A percentile compares a stretch with the other conserved stretches of the same genome.
Conservation (phyloP, 2,888 invertebrate species). For the Altica lythri region DNA sequence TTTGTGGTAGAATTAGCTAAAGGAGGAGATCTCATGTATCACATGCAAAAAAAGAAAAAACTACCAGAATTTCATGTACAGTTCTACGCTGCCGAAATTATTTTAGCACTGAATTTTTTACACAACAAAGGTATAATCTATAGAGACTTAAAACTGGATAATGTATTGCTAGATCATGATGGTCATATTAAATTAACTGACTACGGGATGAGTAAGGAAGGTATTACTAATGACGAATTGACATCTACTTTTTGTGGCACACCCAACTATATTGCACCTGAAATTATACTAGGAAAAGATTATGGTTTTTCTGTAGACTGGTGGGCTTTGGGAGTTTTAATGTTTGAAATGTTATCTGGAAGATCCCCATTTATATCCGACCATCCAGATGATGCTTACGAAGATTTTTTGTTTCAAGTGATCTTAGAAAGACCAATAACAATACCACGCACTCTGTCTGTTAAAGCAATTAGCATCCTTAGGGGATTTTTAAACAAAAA, state of each 20-base stretch:
- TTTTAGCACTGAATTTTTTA: conserved; percentile 94
- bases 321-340: conserved; percentile 97
- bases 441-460: conserved; percentile 95
- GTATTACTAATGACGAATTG: conserved; percentile 90
- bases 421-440: conserved; percentile 98
- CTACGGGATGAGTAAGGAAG: conserved; percentile 99
- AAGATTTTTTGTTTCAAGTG: conserved; percentile 96
- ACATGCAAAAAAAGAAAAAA: conserved; percentile 97
- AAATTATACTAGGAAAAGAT: conserved; percentile 92
- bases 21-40: conserved; percentile 96
- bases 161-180: conserved; percentile 96
- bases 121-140: conserved; percentile 99
- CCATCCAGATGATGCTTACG: conserved; percentile 97
- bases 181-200: conserved; percentile 99
- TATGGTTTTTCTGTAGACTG: conserved; percentile 95
- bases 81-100: conserved; percentile 99
- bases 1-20: conserved; percentile 99
- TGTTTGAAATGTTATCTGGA: conserved; percentile 99
- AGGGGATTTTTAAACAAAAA: conserved; percentile 99
- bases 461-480: conserved; percentile 94
- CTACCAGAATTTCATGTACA: conserved; percentile 94
- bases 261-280: conserved; percentile 99
- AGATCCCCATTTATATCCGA: conserved; percentile 97
- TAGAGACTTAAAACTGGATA: conserved; percentile 95
- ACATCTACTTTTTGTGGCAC: conserved; percentile 98